Percentiles rank a stretch among this genome's conserved stretches.
phyloP scores from a whole-genome alignment of 2,113 vertebrate genomes.

The Microcebus murinus region DNA sequence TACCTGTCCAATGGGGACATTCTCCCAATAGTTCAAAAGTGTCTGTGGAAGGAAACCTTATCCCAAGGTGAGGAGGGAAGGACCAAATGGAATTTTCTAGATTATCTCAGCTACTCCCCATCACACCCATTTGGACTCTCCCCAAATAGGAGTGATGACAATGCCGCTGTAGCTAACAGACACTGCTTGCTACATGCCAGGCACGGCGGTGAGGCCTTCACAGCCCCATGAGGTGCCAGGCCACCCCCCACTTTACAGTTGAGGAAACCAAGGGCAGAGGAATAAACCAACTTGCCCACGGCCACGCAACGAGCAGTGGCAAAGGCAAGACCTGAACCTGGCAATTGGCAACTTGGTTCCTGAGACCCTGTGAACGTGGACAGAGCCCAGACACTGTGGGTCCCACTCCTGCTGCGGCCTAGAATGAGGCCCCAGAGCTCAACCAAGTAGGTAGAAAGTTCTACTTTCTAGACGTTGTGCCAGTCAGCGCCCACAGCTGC shows the following conservation, averaged over 20 bases:
- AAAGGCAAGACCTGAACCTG: neutral
- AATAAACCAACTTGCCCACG: no score
- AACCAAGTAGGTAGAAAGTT: neutral
- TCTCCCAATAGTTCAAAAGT: neutral
- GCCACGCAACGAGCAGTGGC: neutral
- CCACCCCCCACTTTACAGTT: neutral
- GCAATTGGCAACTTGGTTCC: neutral
- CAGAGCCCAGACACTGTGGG: neutral
- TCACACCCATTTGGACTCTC: neutral
- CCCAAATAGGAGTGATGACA: no score
- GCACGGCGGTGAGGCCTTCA: neutral
- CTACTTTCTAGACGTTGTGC: neutral
- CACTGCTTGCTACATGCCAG: neutral
- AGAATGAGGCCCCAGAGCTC: neutral
- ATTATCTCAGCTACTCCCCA: neutral
- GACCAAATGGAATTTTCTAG: neutral
- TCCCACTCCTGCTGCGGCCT: no score
- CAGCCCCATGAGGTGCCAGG: slow-evolving; percentile 79
- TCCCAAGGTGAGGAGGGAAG: neutral
- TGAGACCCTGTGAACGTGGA: neutral
- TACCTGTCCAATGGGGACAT: neutral
- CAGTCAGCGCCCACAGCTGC: rapidly evolving
- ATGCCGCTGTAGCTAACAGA: rapidly evolving
- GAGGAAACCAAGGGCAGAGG: neutral
- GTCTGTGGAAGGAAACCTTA: neutral